Evolutionary conservation across 1,140 invertebrate species (phyloP).

Genomic region (Drosophila equinoxialis): DNA sequence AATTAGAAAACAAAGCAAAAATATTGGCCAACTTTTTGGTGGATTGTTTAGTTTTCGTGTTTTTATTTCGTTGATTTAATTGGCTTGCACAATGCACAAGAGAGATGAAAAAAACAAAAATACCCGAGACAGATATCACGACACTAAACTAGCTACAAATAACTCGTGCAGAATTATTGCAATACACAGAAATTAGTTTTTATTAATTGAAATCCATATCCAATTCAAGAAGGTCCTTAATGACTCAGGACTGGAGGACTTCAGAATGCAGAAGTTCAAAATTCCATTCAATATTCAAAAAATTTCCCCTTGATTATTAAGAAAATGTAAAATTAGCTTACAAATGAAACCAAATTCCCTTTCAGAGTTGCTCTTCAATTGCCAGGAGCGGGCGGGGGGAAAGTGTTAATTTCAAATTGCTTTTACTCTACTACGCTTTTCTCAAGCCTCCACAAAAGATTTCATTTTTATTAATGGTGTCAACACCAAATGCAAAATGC

Average conservation of each 20-base stretch:
- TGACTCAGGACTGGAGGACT: no score
- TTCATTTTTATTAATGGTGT: conserved; percentile 52
- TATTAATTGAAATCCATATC: not conserved
- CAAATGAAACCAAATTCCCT: no score
- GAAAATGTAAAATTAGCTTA: no score
- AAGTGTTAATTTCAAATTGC: not conserved
- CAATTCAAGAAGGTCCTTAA: no score
- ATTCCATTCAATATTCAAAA: no score
- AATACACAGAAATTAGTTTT: not conserved
- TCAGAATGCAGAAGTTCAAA: no score
- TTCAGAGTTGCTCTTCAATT: not conserved
- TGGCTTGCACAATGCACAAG: conserved; percentile 47
- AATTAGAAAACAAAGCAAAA: conserved; percentile 32
- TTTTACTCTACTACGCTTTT: not conserved
- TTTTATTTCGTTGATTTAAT: conserved; percentile 39
- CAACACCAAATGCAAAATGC: conserved; percentile 52
- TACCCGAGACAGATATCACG: not conserved
- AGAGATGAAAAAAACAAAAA: not conserved
- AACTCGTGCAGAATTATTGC: not conserved
- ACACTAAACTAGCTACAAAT: not conserved
- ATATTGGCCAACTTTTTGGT: conserved; percentile 53
- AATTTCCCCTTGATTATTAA: no score
- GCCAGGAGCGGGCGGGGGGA: not conserved
- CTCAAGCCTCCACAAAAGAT: conserved; percentile 10
- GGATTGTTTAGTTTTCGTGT: not conserved